Evolutionary conservation across 53 echinoderm and acorn worm genomes (phyloP).

Genomic region (Apostichopus leukothele): DNA sequence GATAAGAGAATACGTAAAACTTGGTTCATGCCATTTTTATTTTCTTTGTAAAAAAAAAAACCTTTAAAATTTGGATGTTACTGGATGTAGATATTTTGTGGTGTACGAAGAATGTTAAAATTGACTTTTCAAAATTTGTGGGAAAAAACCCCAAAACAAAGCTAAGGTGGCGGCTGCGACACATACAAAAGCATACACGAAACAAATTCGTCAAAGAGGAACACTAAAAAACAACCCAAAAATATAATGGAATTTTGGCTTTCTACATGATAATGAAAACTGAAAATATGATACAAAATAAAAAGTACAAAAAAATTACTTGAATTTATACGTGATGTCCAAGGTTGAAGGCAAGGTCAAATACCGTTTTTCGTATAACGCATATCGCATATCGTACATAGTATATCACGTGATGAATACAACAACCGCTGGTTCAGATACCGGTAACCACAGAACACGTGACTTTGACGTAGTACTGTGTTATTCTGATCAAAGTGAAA

Average conservation of each 20-base stretch:
- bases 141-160: not conserved
- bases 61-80: constrained; percentile 32
- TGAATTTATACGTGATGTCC: no score
- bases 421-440: not conserved
- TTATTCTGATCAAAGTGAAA: no score
- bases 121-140: constrained; percentile 2
- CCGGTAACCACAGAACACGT: no score
- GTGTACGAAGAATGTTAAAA: constrained; percentile 28
- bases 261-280: constrained; percentile 21
- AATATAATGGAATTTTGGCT: not conserved
- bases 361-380: not conserved
- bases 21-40: constrained; percentile 5
- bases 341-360: not conserved
- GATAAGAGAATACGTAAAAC: constrained; percentile 39
- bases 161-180: not conserved
- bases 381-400: not conserved
- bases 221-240: not conserved
- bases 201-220: not conserved
- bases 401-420: no score
- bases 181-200: not conserved
- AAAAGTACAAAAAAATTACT: not conserved
- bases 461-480: no score
- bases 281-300: not conserved
- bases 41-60: constrained; percentile 27
- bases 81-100: constrained; percentile 47